Base-by-base conservation (phyloP, 2,888 invertebrate genomes). In the Seira sanloemensis region DNA sequence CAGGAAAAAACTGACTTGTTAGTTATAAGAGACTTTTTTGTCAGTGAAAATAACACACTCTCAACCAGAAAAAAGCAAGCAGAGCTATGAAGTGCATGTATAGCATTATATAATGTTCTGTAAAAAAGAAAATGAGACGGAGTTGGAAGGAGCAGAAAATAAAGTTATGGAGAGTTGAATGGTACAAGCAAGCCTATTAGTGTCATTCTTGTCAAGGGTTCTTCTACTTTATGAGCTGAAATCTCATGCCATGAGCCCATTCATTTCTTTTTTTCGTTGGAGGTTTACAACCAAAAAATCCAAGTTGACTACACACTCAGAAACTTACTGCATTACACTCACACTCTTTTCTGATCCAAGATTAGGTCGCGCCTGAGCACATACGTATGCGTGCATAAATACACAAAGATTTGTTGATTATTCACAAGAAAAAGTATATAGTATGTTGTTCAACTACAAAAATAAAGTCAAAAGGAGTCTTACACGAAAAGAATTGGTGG, bases 131-230 rank as follows among this genome's bases (percentile, higher is more conserved):
- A 76, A 82, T 82, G 82, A 76, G 76, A 82, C 76, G 76, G 66
- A 76, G 66, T 24, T 75, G 75, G 74, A 81, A 81, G 81, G 62
- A 76, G 82, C 76, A 82, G 82, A 82, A 82, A 82, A 82, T 82
- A 82, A 82, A 82, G 82, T 82, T 82, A 82, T 82, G 82, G 82
- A 82, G 82, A 76, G 82, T 82, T 82, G 82, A 82, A 82, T 82
- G 76, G 82, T 82, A 82, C 82, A 76, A 82, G 76, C 76, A 76
- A 82, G 82, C 82, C 76, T 82, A 82, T 82, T 82, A 82, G 82
- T 82, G 82, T 82, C 82, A 82, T 82, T 82, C 82, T 81, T 82
- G 82, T 82, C 82, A 82, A 82, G 82, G 82, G 82, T 82, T 82
- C 82, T 82, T 82, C 76, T 76, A 82, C 68, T 82, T 82, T 82